A percentile compares a stretch with the other conserved stretches of the same genome.
These are phyloP conservation scores for Nasonia vitripennis DNA, from an alignment of 1,140 invertebrate genomes.

Conservation along the genomic window DNA sequence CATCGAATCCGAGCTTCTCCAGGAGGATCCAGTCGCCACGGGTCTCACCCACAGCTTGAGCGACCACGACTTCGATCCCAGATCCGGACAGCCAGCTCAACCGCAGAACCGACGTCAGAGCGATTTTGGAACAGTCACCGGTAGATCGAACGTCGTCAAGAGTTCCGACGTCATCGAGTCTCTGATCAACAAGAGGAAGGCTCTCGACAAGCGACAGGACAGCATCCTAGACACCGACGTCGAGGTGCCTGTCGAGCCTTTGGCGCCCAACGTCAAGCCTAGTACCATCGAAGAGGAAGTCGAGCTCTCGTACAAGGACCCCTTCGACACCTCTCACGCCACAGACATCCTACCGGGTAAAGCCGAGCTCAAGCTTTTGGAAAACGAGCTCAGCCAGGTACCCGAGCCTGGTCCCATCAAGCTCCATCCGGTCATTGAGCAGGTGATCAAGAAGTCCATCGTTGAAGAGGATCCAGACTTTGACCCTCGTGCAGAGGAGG, in stretches of 20 bases:
- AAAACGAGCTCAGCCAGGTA: slow-evolving; percentile 80
- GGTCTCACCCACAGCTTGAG: slow-evolving; percentile 72
- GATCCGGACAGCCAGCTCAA: slow-evolving; percentile 63
- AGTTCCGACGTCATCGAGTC: slow-evolving; percentile 45
- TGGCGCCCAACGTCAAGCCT: slow-evolving; percentile 78
- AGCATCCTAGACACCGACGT: slow-evolving; percentile 77
- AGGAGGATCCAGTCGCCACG: slow-evolving; percentile 53
- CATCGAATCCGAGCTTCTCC: slow-evolving; percentile 81
- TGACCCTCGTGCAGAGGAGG: slow-evolving; percentile 66
- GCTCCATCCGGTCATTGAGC: slow-evolving; percentile 57
- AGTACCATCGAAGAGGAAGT: slow-evolving; percentile 65
- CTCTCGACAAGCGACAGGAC: slow-evolving; percentile 60
- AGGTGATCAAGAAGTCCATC: slow-evolving; percentile 52
- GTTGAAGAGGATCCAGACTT: slow-evolving; percentile 66
- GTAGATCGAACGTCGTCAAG: background rate
- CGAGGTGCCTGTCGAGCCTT: slow-evolving; percentile 79
- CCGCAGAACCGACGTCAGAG: slow-evolving; percentile 51
- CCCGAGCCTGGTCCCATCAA: slow-evolving; percentile 58
- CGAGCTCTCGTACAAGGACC: slow-evolving; percentile 77
- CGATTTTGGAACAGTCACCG: slow-evolving; percentile 58
- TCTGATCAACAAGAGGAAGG: slow-evolving; percentile 32
- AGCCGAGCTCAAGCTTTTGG: slow-evolving; percentile 85
- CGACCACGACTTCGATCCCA: slow-evolving; percentile 79
- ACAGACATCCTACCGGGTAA: slow-evolving; percentile 84
- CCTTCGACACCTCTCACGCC: slow-evolving; percentile 88